Evolutionary conservation across 2,888 invertebrate species (phyloP), one percentile per base, ranked within the genome.

Genomic region (Pollenia griseotomentosa): DNA sequence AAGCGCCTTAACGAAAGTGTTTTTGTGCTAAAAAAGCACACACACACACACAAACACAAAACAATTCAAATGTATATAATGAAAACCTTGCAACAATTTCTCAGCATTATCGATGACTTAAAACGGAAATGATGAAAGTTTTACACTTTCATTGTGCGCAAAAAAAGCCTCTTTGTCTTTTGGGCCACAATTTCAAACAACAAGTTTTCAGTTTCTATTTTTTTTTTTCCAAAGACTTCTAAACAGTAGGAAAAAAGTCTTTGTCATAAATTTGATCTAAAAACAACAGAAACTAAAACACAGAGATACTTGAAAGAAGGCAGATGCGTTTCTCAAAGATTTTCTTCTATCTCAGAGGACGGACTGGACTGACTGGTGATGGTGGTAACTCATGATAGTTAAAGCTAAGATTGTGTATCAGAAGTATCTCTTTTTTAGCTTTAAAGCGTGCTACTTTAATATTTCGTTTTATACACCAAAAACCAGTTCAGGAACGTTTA

Each of bases 121-220:
- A 78, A 87, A 86, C 81, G 87, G 87, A 87, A 87, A 84, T 87
- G 84, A 87, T 87, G 87, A 87, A 87, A 87, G 87, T 87, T 87
- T 87, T 84, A 84, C 84, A 87, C 87, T 87, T 87, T 87, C 87
- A 84, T 84, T 84, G 82, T 63, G 70, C 51, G 51, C 48, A 57
- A 82, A 57, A 57, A 5, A 42, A 68, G 61, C 8, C 14, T 57
- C 42, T n/a, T 12, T 42, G 16, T 48, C 74, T 83, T 83, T 33
- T 83, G 53, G 65, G 48, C 42, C 59, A 55, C 0, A 40, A 63
- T 10, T 23, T 23, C 46, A 11, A 55, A 40, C 77, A 83, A 71
- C 83, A 83, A 78, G 83, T 83, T 83, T 77, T 46, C 19, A 44
- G 7, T 68, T 63, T 75, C 16, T 42, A 44, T 61, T 68, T 53